Evolutionary conservation across 2,113 vertebrate species (phyloP), one percentile per base, ranked within the genome.

Genomic region (Cyprinodon brontotheroides): DNA sequence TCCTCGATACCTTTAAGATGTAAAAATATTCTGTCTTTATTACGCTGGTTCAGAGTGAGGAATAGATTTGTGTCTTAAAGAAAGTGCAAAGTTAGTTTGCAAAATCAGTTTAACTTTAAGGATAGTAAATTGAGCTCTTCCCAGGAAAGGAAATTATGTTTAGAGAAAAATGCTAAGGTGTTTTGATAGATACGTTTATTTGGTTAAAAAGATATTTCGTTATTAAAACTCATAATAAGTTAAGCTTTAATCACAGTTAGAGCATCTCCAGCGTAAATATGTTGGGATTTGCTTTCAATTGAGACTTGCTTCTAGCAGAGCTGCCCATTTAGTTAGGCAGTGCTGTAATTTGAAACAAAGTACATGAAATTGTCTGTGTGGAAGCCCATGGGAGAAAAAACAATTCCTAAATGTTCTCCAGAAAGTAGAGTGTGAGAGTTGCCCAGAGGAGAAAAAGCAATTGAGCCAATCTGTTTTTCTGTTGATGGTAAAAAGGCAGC

Each of bases 391-490:
- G 79, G 68, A 75, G 65, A 69, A 57, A 50, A 76, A 68, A 29
- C 29, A 29, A 74, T 67, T 78, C 78, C 78, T 85, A 80, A 92
- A 75, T 57, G 74, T 79, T 91, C 78, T 79, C 83, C 68, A 77
- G 76, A 83, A 92, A 91, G 78, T 81, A 70, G 71, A 94, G 94
- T 94, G 95, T 95, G 95, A 95, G 87, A 95, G 94, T 94, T 95
- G 93, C 96, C 95, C 90, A 96, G 95, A 96, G 92, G 95, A 96
- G 95, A 95, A 94, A 57, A 95, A 95, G 94, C 95, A 96, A 96
- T 96, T 94, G 89, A 96, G 95, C 94, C 96, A 98, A 97, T 97
- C 96, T 98, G 97, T 96, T 96, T 96, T 96, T 97, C 95, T 97
- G 95, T 96, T 97, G 97, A 96, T 95, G 95, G 95, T 70, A 94